phyloP scores from a whole-genome alignment of 2,113 vertebrate species.

The Bungarus multicinctus region DNA sequence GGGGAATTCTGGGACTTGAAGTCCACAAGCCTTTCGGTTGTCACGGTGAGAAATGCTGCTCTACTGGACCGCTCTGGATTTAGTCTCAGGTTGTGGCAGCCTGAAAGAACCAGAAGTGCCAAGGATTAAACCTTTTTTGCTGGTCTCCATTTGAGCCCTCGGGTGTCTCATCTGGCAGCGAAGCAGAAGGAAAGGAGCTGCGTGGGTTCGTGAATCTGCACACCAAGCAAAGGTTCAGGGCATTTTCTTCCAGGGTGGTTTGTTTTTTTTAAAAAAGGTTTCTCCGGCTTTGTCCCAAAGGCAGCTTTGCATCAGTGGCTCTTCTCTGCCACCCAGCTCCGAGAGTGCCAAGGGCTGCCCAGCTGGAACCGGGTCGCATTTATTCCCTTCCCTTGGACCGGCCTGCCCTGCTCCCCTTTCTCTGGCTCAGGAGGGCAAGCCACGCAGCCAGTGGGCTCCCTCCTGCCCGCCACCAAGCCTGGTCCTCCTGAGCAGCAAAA shows the following conservation, averaged over 20 bases:
- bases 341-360: neutral
- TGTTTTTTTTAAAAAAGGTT: neutral
- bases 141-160: fast-evolving
- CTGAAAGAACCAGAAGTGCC: neutral
- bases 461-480: neutral
- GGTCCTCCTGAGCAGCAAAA: neutral
- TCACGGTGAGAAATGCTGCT: neutral
- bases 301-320: neutral
- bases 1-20: neutral
- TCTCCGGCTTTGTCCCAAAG: neutral
- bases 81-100: neutral
- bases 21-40: neutral
- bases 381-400: neutral
- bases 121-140: neutral
- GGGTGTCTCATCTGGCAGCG: neutral
- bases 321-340: neutral
- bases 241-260: too few species aligned
- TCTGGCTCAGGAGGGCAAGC: neutral
- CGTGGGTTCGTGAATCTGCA: neutral
- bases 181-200: too few species aligned
- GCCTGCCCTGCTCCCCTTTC: neutral
- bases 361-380: neutral
- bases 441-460: neutral
- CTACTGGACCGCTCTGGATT: neutral
- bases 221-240: neutral